Base-by-base conservation (phyloP, 2,888 invertebrate genomes). In the Acanthococcus lagerstroemiae region DNA sequence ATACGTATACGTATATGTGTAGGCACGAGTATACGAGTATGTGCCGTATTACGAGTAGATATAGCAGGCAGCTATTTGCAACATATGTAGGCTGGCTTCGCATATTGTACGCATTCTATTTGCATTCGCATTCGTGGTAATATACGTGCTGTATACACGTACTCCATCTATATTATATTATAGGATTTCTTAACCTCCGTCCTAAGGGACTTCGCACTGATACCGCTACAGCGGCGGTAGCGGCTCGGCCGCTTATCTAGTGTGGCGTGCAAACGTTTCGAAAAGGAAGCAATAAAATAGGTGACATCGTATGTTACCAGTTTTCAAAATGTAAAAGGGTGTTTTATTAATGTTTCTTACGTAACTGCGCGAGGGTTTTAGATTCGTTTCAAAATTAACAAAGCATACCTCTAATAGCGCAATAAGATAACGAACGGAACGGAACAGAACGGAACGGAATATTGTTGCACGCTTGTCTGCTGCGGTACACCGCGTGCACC, bases 221-320 rank as follows among this genome's bases (percentile, higher is more conserved):
- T 37, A 37, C n/a, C n/a, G n/a, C n/a, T n/a, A n/a, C n/a, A n/a
- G n/a, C n/a, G n/a, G n/a, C 37, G 55, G 22, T 27, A 44, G 21
- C 44, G 27, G 22, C 57, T 17, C 24, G 30, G 44, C 21, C 27
- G 21, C 21, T 54, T 24, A 54, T 54, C 25, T 54, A 54, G 15
- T 24, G 25, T 12, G 12, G 12, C 37, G 19, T 50, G n/a, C 37
- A 37, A 37, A n/a, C 12, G 17, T 50, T 2, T n/a, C 57, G n/a
- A 48, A 27, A 61, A 48, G 61, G 61, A 61, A 61, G 61, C 52
- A 61, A 61, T 52, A 52, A 61, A 61, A 61, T 61, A 61, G 61
- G 61, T 61, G 61, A 61, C 61, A 61, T 61, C 61, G 30, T 61
- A 61, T 61, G 61, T 61, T 61, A 61, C 61, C 52, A 57, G 57